Conservation (phyloP, 2,888 invertebrate genomes). For the Tiphia femorata region DNA sequence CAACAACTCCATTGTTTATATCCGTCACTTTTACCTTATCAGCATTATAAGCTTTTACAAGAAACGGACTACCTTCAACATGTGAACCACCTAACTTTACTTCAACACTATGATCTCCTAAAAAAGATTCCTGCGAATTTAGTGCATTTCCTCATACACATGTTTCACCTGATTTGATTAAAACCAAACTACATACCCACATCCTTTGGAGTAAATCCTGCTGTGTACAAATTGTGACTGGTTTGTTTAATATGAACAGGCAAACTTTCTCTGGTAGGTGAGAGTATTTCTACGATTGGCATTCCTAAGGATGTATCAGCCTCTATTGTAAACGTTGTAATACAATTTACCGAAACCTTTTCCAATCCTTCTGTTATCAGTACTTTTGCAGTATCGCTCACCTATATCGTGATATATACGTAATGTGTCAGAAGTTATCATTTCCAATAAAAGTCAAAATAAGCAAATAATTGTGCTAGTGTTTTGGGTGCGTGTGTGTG, state of each 20-base stretch:
- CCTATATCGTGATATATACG: constrained; percentile 38
- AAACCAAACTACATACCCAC: constrained; percentile 76
- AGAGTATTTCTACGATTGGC: constrained; percentile 82
- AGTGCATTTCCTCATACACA: background rate
- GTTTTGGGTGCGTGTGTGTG: no score
- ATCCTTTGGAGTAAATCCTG: constrained; percentile 89
- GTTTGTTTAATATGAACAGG: constrained; percentile 88
- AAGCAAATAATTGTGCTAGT: no score
- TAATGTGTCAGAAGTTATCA: no score
- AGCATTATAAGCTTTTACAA: constrained; percentile 96
- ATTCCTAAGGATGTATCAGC: constrained; percentile 78
- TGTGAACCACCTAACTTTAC: constrained; percentile 80
- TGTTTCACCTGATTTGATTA: background rate
- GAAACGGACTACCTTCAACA: constrained; percentile 95
- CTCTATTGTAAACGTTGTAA: constrained; percentile 89
- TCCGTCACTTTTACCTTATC: constrained; percentile 95
- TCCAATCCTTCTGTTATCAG: constrained; percentile 86
- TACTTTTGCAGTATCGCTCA: constrained; percentile 70
- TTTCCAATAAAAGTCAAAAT: no score
- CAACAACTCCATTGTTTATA: constrained; percentile 90
- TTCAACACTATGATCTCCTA: constrained; percentile 91
- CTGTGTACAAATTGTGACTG: constrained; percentile 83
- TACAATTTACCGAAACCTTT: constrained; percentile 88
- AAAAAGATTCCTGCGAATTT: constrained; percentile 8
- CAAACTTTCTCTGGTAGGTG: constrained; percentile 70